These are phyloP conservation scores for Chionis minor DNA, from an alignment of 2,113 vertebrate species.

Conservation along the genomic window DNA sequence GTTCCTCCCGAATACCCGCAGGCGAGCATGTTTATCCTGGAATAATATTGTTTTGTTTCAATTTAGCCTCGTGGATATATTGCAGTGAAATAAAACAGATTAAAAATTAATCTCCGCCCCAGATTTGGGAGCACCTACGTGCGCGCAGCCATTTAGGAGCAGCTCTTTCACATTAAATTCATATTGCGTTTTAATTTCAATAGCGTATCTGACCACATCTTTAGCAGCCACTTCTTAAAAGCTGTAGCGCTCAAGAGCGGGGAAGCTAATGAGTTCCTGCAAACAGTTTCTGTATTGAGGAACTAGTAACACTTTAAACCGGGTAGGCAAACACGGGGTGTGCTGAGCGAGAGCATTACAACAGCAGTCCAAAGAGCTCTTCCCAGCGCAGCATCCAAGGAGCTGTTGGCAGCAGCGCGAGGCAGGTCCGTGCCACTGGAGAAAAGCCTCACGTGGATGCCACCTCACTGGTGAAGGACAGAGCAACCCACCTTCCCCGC, in stretches of 20 bases:
- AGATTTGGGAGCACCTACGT: neutral
- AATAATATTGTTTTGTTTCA: neutral
- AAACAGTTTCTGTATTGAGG: neutral
- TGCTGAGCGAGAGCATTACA: constrained; percentile 1
- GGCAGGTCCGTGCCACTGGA: constrained; percentile 5
- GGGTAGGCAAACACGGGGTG: neutral
- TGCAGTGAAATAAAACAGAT: neutral
- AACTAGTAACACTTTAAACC: constrained; percentile 54
- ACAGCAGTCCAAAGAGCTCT: constrained; percentile 44
- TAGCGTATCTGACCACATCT: neutral
- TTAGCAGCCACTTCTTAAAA: neutral
- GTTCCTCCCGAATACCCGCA: neutral
- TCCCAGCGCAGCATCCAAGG: neutral
- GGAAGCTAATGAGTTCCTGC: neutral
- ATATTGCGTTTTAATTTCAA: neutral
- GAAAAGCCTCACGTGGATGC: constrained; percentile 30
- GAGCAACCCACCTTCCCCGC: neutral
- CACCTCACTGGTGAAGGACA: neutral
- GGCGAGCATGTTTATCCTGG: neutral
- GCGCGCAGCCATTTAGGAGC: neutral
- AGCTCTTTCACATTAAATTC: neutral
- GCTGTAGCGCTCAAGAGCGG: neutral
- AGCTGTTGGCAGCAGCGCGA: neutral
- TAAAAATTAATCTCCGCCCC: neutral
- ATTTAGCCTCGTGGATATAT: neutral